Base-by-base conservation (phyloP, 2,113 vertebrate species). In the Cheilinus undulatus region DNA sequence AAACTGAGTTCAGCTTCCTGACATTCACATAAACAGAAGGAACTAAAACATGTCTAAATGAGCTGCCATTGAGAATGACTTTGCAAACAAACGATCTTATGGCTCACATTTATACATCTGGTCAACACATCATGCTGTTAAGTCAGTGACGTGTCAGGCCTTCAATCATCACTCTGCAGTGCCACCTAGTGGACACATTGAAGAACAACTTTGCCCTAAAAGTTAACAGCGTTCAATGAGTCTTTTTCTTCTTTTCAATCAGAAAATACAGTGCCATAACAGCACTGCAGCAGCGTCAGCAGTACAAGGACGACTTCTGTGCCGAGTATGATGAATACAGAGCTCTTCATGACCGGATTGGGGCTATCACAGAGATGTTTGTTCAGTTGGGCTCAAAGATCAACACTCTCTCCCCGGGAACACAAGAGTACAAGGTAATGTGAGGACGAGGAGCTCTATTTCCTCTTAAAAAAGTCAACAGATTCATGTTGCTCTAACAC, bases 311-410 rank as follows among this genome's bases (percentile, higher is more conserved):
- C 10, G 96, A 95, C 30, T 96, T 97, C 78, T 92, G 93, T 28
- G 87, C 92, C 0, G 96, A 95, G 76, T 95, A 95, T 9, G 83
- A 90, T 0, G 94, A 96, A 83, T 95, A 96, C 70, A 84, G 88
- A 17, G 80, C 85, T 22, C 93, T 95, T 38, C 95, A 95, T 9
- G 58, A 95, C 62, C 89, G 89, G n/a, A 90, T 95, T 7, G 90
- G 92, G 17, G 90, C 90, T 3, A 88, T 93, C 73, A 96, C 94
- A 24, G 85, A 89, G 63, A 94, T 89, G 62, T 96, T 96, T 86
- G 76, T 93, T 69, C 94, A 95, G 27, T 89, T 96, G 87, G 95
- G 94, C 76, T 94, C 94, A 53, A 95, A 94, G 88, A 95, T 95
- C 86, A 95, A 95, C 86, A 91, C 52, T 7, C 82, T 94, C 59